Conservation (phyloP, 2,797 vertebrate species). For the Peromyscus melanophrys region DNA sequence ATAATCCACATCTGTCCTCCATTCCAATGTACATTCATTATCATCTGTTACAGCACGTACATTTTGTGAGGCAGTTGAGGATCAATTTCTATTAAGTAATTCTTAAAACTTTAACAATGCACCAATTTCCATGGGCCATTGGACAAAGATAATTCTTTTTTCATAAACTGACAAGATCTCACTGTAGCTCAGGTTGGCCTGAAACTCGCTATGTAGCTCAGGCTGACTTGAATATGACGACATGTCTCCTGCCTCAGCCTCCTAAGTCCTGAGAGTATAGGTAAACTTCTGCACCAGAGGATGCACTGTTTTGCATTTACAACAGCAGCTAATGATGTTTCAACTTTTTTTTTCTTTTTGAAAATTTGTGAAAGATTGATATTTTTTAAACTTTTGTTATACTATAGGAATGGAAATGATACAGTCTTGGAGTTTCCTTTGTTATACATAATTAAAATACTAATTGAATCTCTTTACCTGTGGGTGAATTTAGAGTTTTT, state of each 20-base stretch:
- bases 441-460: background rate
- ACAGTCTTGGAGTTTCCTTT: background rate
- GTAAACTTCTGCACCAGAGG: background rate
- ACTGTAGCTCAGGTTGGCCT: too few relatives aligned
- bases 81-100: background rate
- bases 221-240: background rate
- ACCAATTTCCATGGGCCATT: background rate
- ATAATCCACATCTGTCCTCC: background rate
- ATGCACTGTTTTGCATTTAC: background rate
- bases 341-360: background rate
- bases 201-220: background rate
- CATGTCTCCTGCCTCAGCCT: background rate
- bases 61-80: conserved; percentile 10
- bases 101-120: background rate
- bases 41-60: background rate
- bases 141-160: background rate
- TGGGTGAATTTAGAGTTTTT: background rate
- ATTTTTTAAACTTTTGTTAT: background rate
- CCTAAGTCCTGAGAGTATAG: background rate
- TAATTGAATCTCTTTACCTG: background rate
- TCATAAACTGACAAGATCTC: background rate
- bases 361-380: background rate
- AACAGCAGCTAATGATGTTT: background rate
- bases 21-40: background rate
- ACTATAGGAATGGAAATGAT: background rate